Base-by-base conservation (phyloP, 2,113 vertebrate genomes). In the Bambusicola thoracicus region DNA sequence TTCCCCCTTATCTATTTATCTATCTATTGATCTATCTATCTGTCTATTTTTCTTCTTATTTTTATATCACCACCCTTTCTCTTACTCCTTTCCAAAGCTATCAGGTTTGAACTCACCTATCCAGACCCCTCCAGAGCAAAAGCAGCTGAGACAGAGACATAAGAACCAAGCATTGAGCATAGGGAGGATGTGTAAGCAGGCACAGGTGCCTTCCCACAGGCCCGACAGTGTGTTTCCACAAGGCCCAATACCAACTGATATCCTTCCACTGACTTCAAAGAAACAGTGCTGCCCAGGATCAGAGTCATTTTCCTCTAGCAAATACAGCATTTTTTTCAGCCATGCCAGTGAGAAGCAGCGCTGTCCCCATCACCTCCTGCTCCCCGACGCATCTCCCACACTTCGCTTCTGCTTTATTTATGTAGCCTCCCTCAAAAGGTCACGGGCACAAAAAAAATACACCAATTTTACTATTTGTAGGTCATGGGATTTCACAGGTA, bases 401-500 rank as follows among this genome's bases (percentile, higher is more conserved):
- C 83, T 41, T 72, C 0, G 0, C 43, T 65, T 65, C 18, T 1
- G 0, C 65, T 85, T 66, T 75, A 66, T 85, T 91, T 56, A 55
- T 22, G 67, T 51, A 93, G 77, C 77, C 62, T 82, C 29, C 5
- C 72, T 70, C 72, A 30, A 70, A 89, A 95, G 91, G 85, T 91
- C 85, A 89, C 29, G 0, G 6, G 63, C 1, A 1, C 56, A 74
- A 91, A 84, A 75, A 87, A 87, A 77, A 56, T 4, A 87, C 44
- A 46, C 77, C 2, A 27, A 74, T 87, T 90, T 89, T 81, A 73
- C 89, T 92, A 81, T 78, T 73, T 90, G 86, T 85, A 90, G 83
- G 89, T 94, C 94, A 87, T 11, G 34, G 30, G 75, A 85, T 85
- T 94, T 96, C 96, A 96, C 95, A 94, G 89, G 95, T 96, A 94